These are phyloP conservation scores for Tapirus terrestris DNA, from an alignment of 2,113 vertebrate genomes.

Conservation along the genomic window DNA sequence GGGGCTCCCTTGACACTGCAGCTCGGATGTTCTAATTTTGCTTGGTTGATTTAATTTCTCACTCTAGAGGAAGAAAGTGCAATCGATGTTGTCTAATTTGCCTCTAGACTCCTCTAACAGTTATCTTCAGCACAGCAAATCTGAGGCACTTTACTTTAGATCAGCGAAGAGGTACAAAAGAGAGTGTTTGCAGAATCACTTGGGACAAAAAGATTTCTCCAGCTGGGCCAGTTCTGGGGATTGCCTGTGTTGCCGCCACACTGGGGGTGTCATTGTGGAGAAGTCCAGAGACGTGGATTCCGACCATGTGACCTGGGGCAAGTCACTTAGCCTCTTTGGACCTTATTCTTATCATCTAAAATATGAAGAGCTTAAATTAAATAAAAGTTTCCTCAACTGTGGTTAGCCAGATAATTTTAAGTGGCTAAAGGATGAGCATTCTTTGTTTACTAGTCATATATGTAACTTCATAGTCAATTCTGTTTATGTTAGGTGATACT, in stretches of 20 bases:
- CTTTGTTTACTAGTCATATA: background rate
- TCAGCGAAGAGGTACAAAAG: background rate
- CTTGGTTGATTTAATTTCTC: slow-evolving; percentile 71
- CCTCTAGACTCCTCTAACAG: slow-evolving; percentile 41
- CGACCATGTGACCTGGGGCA: background rate
- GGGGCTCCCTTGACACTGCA: background rate
- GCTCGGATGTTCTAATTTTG: slow-evolving; percentile 36
- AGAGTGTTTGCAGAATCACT: background rate
- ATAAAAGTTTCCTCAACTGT: background rate
- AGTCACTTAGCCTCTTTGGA: background rate
- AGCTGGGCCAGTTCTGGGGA: background rate
- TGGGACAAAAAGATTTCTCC: background rate
- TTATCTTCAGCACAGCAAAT: slow-evolving; percentile 30
- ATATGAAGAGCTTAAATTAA: background rate
- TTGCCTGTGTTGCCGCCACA: background rate
- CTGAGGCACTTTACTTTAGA: slow-evolving; percentile 28
- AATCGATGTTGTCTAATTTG: slow-evolving; percentile 54
- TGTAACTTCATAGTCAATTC: background rate
- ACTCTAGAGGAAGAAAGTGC: slow-evolving; percentile 51
- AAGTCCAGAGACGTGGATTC: background rate
- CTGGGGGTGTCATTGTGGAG: background rate
- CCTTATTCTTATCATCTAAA: slow-evolving; percentile 23
- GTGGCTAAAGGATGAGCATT: background rate
- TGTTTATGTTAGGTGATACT: background rate
- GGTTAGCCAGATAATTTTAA: background rate